Evolutionary conservation across 64 coral and sea anemone species (phyloP).

Genomic region (Trachythela sp.): DNA sequence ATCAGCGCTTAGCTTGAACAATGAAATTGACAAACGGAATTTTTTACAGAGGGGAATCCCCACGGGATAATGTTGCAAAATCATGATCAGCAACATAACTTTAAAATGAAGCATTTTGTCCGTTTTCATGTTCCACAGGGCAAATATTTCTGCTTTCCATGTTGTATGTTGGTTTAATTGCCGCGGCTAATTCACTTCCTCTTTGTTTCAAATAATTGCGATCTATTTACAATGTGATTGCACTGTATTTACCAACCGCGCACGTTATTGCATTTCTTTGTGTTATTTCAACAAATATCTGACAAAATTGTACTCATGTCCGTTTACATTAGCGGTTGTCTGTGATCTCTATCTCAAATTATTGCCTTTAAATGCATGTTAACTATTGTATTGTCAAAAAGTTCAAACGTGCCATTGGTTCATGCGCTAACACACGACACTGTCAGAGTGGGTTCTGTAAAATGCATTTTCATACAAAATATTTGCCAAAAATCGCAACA

Average conservation of each 20-base stretch:
- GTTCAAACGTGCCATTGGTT: not conserved
- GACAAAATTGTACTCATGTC: not conserved
- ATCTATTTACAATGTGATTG: not conserved
- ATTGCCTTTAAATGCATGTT: not conserved
- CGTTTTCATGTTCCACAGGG: not conserved
- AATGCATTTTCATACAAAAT: not conserved
- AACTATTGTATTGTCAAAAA: not conserved
- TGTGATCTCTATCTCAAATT: not conserved
- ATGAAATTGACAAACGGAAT: not conserved
- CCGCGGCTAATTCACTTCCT: not conserved
- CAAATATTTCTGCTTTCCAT: not conserved
- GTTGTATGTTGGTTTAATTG: not conserved
- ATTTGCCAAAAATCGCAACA: not conserved
- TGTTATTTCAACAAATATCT: constrained; percentile 4
- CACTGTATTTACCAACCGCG: not conserved
- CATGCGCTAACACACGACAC: not conserved
- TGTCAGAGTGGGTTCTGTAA: not conserved
- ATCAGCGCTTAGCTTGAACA: not conserved
- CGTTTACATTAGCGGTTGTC: not conserved
- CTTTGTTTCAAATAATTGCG: not conserved
- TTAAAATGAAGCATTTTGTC: no score
- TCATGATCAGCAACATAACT: not conserved
- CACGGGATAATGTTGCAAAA: not conserved
- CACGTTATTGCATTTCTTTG: not conserved
- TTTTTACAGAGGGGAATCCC: not conserved